Base-by-base conservation (phyloP, 2,888 invertebrate species). In the Vannuccia rotundouncinata region DNA sequence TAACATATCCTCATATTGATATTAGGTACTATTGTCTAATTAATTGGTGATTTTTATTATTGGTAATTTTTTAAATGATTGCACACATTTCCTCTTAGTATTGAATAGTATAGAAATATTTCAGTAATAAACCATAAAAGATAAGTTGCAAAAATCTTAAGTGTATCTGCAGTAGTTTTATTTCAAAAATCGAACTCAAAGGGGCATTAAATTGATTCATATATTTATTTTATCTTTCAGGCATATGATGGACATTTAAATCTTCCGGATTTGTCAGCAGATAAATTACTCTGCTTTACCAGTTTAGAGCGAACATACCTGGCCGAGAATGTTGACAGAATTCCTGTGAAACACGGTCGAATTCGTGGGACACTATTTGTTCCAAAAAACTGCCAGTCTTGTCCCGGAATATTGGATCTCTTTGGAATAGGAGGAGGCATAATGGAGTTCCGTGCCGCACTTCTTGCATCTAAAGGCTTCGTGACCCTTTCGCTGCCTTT, bases 371-470 rank as follows among this genome's bases (percentile, higher is more conserved):
- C 83, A 22, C 81, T 85, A 74, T 85, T 83, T 78, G 29, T 80
- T 25, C 81, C 81, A 0, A 73, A 74, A 5, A 25, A 80, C 17
- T 27, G 5, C 5, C 22, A 85, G 1, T 84, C 85, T 29, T 85
- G 83, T 77, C 85, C 85, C 10, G 85, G 84, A 1, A 83, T 86
- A 0, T 83, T 86, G 74, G 86, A 86, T 79, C 77, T 86, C 82
- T 86, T 85, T 82, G 86, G 86, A 0, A 82, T 83, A n/a, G 84
- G 83, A 0, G 86, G 86, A 0, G 86, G 86, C 0, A 30, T 85
- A 2, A 82, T 84, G 22, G 85, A 86, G 78, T 83, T 81, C 79
- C 82, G 86, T 13, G 84, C 85, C 13, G 84, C 85, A 5, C 83
- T 86, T 13, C 82, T 86, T 0, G 86, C 86, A 1, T 84, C 85